A percentile compares a stretch with the other conserved stretches of the same genome.
phyloP scores from a whole-genome alignment of 2,888 invertebrate species.

The Isotomurus palustris region DNA sequence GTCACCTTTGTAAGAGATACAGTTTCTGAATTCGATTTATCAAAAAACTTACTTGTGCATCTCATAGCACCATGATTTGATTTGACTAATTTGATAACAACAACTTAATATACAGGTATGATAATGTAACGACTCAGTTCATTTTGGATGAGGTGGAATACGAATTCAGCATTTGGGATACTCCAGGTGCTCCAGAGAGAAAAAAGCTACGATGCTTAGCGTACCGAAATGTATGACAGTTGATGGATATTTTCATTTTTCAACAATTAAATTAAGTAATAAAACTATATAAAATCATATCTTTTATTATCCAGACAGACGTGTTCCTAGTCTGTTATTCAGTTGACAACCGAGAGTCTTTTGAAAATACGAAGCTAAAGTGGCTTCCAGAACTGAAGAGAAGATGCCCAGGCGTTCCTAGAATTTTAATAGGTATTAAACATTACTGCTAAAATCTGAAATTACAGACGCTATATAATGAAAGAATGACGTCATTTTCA shows the following conservation, averaged over 20 bases:
- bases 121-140: slow-evolving; percentile 77
- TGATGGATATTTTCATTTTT: background rate
- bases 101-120: slow-evolving; percentile 64
- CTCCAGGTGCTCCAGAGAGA: slow-evolving; percentile 52
- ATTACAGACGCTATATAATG: too few species aligned
- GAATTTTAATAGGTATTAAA: slow-evolving; percentile 70
- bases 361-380: slow-evolving; percentile 73
- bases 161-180: slow-evolving; percentile 83
- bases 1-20: too few species aligned
- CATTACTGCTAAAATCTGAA: background rate
- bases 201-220: slow-evolving; percentile 28
- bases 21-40: too few species aligned
- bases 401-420: slow-evolving; percentile 67
- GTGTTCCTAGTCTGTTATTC: slow-evolving; percentile 83
- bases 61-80: too few species aligned
- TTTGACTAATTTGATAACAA: too few species aligned
- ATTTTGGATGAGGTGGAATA: slow-evolving; percentile 72
- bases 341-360: slow-evolving; percentile 71
- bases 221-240: slow-evolving; percentile 4
- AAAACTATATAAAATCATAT: too few species aligned
- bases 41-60: too few species aligned
- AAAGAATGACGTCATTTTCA: slow-evolving; percentile 3
- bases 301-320: slow-evolving; percentile 68
- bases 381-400: slow-evolving; percentile 82
- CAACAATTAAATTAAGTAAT: background rate